Evolutionary conservation across 2,888 invertebrate genomes (phyloP), one percentile per base, ranked within the genome.

Genomic region (Trissonchulus sp.): DNA sequence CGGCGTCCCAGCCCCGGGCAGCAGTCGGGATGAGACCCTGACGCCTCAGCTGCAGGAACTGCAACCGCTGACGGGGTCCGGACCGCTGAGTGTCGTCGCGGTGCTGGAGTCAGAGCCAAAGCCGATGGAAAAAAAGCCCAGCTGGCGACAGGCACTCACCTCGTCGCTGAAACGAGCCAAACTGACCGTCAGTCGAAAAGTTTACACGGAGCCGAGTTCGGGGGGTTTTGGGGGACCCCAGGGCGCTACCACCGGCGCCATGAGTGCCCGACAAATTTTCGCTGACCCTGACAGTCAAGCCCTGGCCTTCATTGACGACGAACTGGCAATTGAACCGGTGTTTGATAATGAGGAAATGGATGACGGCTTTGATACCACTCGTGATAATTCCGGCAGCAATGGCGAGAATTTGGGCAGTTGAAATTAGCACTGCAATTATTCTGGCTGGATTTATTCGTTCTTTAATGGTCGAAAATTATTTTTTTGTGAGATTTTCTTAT

Each of bases 251-350:
- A 48, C 8, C 48, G 48, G 48, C 23, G 48, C 8, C 65, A 36
- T 69, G 15, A 69, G 36, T 8, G 71, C 71, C 8, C 71, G 71
- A 15, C 36, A 37, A 31, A 36, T 69, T 15, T 69, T 69, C 37
- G 3, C 34, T n/a, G 71, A 69, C n/a, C 71, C 71, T n/a, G 71
- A 69, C 37, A 69, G 71, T 36, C 71, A 69, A n/a, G 37, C 31
- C 28, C 71, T 69, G 2, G 71, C 71, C n/a, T 69, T 69, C 34
- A 69, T 69, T 15, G 71, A 69, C n/a, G 71, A 69, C 34, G 71
- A 69, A 48, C 8, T 48, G 48, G 48, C n/a, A n/a, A n/a, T n/a
- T n/a, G n/a, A n/a, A n/a, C n/a, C n/a, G n/a, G n/a, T n/a, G n/a
- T n/a, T n/a, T n/a, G n/a, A n/a, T n/a, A n/a, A n/a, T n/a, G n/a